A percentile compares a stretch with the other conserved stretches of the same genome.
phyloP scores from a whole-genome alignment of 2,113 vertebrate genomes.

The Eulemur macaco region DNA sequence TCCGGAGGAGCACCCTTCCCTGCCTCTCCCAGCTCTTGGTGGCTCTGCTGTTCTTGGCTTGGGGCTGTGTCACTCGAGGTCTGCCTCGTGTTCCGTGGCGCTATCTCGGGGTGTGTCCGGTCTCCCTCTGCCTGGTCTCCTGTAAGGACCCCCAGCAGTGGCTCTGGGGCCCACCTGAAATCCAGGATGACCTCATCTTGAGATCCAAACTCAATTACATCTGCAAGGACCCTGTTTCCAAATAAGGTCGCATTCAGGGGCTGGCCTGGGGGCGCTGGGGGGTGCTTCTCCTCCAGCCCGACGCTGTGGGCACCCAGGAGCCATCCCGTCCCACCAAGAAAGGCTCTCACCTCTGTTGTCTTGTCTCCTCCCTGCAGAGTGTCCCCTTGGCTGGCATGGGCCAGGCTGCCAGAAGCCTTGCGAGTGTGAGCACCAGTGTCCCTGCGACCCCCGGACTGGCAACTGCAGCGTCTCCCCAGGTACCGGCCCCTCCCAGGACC shows the following conservation, averaged over 20 bases:
- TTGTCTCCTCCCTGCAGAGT: conserved; percentile 80
- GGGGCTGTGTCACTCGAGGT: not conserved
- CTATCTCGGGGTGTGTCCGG: not conserved
- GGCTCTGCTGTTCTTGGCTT: not conserved
- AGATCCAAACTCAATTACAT: not conserved
- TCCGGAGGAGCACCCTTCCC: not conserved
- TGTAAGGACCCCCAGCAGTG: not conserved
- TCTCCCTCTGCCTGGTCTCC: not conserved
- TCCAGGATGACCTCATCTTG: not conserved
- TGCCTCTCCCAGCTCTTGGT: not conserved
- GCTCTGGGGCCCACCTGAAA: not conserved
- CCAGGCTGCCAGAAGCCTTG: conserved; percentile 85
- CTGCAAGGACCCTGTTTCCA: not conserved
- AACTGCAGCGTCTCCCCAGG: conserved; percentile 90
- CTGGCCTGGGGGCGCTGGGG: rapidly evolving
- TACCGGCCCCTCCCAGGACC: conserved; percentile 63
- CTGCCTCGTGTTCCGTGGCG: not conserved
- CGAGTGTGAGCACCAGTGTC: conserved; percentile 86
- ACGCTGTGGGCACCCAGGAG: not conserved
- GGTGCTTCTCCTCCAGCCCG: not conserved
- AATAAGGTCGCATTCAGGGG: not conserved
- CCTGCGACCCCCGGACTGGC: conserved; percentile 89
- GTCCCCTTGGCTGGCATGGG: conserved; percentile 90
- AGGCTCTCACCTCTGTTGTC: not conserved
- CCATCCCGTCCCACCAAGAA: not conserved